Base-by-base conservation (phyloP, 37 sponge, comb jelly and placozoan genomes). In the Halichondria panicea region DNA sequence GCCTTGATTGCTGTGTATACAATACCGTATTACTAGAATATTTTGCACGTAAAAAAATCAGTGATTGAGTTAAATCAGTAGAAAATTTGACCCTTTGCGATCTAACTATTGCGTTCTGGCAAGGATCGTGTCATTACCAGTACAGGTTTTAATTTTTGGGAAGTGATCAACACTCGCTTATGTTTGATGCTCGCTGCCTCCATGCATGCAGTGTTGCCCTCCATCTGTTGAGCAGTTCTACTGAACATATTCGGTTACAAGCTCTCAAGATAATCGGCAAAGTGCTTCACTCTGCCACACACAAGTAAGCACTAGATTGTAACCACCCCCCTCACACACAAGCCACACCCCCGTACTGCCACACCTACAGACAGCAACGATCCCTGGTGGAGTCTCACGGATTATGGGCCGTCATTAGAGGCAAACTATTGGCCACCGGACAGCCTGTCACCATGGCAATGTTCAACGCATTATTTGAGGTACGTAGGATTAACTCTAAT, bases 381-480 rank as follows among this genome's bases (percentile, higher is more conserved):
- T 27, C 33, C 18, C 55, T 85, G 33, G 35, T 85, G 9, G 38
- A 78, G 13, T 42, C 56, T 27, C 55, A 45, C 1, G 79, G 55
- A 18, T 28, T 85, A 39, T 38, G 78, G n/a, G 42, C 72, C 3
- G 79, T 78, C 18, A 39, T 78, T 27, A 71, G 65, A 40, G 86
- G 78, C 58, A 85, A 85, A 56, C 66, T 85, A 0, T 58, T 85
- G 39, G 78, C 86, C 18, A 62, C 86, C 22, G 84, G 79, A 5
- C 66, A 80, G 42, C 76, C 81, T 27, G 54, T 89, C 39, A 78
- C 90, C n/a, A 64, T 89, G 19, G 66, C 84, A 28, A 70, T 87
- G 79, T 91, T 84, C 72, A 91, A 91, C 63, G 67, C 89, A 24
- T 64, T 91, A 39, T 87, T 70, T 82, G 92, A 91, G 74, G 91